Evolutionary conservation across 2,113 vertebrate genomes (phyloP).

Genomic region (Calyptomena viridis): DNA sequence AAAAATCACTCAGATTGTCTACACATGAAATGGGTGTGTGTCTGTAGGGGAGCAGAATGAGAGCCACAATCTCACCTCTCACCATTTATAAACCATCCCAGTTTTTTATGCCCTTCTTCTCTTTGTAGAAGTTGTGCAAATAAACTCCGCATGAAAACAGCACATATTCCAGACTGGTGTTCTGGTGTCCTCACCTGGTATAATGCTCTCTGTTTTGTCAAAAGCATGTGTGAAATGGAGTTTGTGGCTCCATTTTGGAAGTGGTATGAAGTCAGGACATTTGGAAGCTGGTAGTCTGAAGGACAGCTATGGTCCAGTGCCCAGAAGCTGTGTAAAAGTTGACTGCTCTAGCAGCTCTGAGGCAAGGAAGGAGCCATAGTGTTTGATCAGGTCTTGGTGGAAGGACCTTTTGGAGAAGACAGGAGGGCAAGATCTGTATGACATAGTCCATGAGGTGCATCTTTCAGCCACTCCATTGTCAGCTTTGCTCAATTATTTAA

Average conservation of each 20-base stretch:
- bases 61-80: neutral
- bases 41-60: neutral
- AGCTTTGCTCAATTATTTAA: neutral
- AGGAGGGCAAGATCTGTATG: neutral
- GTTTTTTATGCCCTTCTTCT: neutral
- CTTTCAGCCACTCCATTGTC: neutral
- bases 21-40: neutral
- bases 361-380: neutral
- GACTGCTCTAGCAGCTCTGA: neutral
- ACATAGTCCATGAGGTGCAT: neutral
- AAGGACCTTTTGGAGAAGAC: neutral
- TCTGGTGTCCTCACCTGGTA: neutral
- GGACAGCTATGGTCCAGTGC: neutral
- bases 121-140: neutral
- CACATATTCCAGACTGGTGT: fast-evolving
- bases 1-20: neutral
- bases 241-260: neutral
- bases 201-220: neutral
- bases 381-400: neutral
- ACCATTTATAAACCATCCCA: neutral
- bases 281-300: neutral
- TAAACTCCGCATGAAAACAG: neutral
- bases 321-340: neutral
- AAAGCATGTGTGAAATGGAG: neutral
- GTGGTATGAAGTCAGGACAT: neutral